These are phyloP conservation scores for Microcebus tavaratra DNA, from an alignment of 2,113 vertebrate genomes.

Conservation along the genomic window DNA sequence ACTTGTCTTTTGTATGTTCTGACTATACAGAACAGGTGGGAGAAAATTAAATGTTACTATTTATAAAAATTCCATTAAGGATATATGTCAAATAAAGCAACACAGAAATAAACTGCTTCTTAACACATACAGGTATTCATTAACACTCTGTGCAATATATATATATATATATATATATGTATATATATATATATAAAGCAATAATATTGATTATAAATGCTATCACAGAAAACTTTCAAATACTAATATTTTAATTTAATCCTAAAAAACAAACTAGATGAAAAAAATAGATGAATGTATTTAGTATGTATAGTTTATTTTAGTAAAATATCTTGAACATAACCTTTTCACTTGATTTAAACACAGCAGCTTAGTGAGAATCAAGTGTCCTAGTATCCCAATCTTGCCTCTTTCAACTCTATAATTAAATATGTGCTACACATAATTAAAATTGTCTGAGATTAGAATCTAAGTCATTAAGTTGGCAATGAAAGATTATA, in stretches of 20 bases:
- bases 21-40: conserved; percentile 19
- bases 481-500: conserved; percentile 36
- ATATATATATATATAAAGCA: neutral
- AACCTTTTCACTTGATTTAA: conserved; percentile 52
- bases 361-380: neutral
- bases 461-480: neutral
- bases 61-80: conserved; percentile 15
- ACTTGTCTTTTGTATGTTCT: conserved; percentile 16
- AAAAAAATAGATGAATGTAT: conserved; percentile 54
- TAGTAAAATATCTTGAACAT: conserved; percentile 26
- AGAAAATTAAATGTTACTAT: conserved; percentile 33
- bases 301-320: conserved; percentile 42
- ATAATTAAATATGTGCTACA: conserved; percentile 37
- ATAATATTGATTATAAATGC: neutral
- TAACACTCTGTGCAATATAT: neutral
- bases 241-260: neutral
- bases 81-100: neutral
- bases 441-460: conserved; percentile 22
- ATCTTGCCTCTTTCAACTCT: conserved; percentile 34
- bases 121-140: neutral
- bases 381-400: conserved; percentile 22
- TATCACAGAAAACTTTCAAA: neutral
- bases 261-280: neutral
- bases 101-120: neutral
- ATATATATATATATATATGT: neutral